phyloP scores from a whole-genome alignment of 2,113 vertebrate species.

The Lepus timidus region DNA sequence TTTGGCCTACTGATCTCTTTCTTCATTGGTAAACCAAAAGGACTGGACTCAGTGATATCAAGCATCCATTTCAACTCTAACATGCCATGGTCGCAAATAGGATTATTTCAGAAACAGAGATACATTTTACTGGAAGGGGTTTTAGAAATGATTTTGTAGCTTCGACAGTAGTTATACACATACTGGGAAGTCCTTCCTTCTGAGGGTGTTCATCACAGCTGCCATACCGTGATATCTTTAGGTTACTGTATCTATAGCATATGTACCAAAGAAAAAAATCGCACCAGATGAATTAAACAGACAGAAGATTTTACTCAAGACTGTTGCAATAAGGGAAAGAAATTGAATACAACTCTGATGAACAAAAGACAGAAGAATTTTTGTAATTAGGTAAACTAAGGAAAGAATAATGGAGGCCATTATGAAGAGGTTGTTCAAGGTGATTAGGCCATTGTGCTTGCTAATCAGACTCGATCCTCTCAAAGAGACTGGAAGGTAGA shows the following conservation, averaged over 20 bases:
- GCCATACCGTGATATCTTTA: not conserved
- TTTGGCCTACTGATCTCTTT: not conserved
- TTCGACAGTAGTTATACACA: not conserved
- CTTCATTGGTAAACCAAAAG: not conserved
- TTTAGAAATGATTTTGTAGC: not conserved
- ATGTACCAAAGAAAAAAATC: not conserved
- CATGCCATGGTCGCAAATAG: not conserved
- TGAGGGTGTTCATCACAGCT: not conserved
- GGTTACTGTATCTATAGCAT: not conserved
- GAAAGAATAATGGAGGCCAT: not conserved
- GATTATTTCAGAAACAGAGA: slow-evolving; percentile 8
- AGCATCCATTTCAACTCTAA: not conserved
- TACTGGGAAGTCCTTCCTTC: not conserved
- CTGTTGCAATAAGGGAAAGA: not conserved
- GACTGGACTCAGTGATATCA: not conserved
- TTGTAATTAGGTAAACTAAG: not conserved
- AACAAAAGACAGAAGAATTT: not conserved
- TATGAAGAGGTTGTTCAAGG: not conserved
- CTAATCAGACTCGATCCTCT: not conserved
- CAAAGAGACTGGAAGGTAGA: not conserved
- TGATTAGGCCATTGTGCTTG: not conserved
- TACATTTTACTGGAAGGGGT: not conserved
- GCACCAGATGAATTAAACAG: not conserved
- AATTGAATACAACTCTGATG: not conserved
- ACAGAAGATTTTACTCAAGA: not conserved